Base-by-base conservation (phyloP, 2,888 invertebrate genomes). In the Dynastes maya region DNA sequence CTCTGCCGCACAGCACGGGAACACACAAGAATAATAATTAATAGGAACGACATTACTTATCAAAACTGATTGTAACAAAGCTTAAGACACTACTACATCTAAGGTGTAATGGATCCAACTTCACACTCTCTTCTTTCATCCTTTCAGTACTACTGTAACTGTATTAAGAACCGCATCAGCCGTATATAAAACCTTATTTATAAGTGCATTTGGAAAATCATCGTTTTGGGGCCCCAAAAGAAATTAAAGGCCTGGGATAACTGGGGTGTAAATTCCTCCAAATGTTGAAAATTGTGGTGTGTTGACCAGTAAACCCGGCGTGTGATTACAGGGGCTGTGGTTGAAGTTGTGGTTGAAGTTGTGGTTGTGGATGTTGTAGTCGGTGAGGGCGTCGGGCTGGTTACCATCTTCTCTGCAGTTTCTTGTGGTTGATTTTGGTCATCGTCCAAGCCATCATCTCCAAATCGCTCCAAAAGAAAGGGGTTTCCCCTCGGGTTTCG, bases 301-400 rank as follows among this genome's bases (percentile, higher is more conserved):
- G 80, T 75, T 49, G 79, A 55, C 9, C 6, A 22, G 55, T 51
- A 32, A 68, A 13, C 22, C 51, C 65, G 74, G 81, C 81, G 32
- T 79, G 67, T 49, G 16, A 78, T 63, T 11, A n/a, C n/a, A 0
- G 40, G 32, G 2, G 67, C 49, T 27, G 67, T 22, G 4, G 49
- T 45, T 32, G 79, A 49, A 75, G 64, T 79, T 55, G 76, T 84
- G 81, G 80, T n/a, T 71, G 75, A 80, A 16, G 80, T 61, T 37
- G 53, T 51, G 68, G 16, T 70, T 63, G 80, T 77, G 70, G 45
- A 6, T 16, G 64, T 40, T 37, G 75, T 77, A 4, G 70, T 79
- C 29, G 80, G 53, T 29, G 72, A 29, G 22, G 55, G 13, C 16
- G 22, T 55, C 3, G 55, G 6, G 1, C 55, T 22, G n/a, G 16